Evolutionary conservation across 2,113 vertebrate genomes (phyloP).

Genomic region (Oenanthe melanoleuca): DNA sequence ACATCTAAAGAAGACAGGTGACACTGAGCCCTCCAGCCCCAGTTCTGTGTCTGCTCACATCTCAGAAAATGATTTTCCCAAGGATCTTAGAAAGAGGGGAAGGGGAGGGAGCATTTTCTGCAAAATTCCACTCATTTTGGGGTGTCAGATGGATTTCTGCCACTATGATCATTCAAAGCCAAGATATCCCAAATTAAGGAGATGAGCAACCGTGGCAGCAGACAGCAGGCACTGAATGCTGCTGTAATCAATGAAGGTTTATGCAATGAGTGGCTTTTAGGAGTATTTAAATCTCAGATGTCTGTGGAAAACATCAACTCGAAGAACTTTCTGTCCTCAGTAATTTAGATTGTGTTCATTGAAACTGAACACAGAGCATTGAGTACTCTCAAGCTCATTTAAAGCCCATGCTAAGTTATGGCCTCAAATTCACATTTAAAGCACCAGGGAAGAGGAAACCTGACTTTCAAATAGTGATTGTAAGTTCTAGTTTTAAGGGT

Average conservation of each 20-base stretch:
- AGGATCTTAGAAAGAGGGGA: not conserved
- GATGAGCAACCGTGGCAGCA: not conserved
- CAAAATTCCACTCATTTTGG: not conserved
- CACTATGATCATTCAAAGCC: not conserved
- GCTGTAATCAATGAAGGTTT: not conserved
- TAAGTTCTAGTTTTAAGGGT: not conserved
- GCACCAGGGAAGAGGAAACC: not conserved
- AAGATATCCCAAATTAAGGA: not conserved
- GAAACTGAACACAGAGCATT: not conserved
- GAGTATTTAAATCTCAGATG: not conserved
- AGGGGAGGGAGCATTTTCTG: not conserved
- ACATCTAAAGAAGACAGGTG: not conserved
- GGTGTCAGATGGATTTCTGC: not conserved
- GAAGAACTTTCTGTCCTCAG: not conserved
- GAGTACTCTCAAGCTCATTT: not conserved
- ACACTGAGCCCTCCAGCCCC: not conserved
- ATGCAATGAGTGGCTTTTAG: not conserved
- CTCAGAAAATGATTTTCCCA: not conserved
- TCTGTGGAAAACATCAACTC: not conserved
- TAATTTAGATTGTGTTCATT: not conserved
- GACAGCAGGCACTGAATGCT: not conserved
- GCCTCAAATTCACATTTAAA: not conserved
- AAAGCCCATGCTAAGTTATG: not conserved
- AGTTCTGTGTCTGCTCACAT: not conserved
- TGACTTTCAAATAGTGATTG: not conserved